Percentiles rank a stretch among this genome's conserved stretches.
These are phyloP conservation scores for Martes flavigula DNA, from an alignment of 2,797 vertebrate species.

Conservation along the genomic window DNA sequence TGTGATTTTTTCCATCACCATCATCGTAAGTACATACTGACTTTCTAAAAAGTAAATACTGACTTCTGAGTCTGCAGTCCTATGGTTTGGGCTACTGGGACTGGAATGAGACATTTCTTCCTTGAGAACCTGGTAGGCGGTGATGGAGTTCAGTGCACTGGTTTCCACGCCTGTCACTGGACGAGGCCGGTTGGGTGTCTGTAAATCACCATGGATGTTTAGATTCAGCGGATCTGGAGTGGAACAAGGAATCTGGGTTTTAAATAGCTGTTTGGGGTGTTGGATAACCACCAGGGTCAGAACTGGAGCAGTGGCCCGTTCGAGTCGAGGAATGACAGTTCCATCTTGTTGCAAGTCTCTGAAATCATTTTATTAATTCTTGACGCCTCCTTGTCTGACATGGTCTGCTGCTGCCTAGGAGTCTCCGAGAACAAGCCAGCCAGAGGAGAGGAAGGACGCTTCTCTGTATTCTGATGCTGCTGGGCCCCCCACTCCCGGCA, in stretches of 20 bases:
- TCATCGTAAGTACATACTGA: not conserved
- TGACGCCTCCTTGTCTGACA: not conserved
- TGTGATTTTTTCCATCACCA: not conserved
- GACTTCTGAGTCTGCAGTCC: not conserved
- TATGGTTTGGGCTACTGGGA: not conserved
- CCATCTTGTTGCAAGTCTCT: not conserved
- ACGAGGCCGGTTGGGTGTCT: not conserved
- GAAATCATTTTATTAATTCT: not conserved
- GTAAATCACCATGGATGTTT: not conserved
- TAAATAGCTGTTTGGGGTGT: not conserved
- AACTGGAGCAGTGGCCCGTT: not conserved
- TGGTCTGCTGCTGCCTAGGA: conserved; percentile 82
- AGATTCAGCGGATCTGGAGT: not conserved
- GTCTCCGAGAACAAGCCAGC: conserved; percentile 79
- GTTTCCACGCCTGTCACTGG: not conserved
- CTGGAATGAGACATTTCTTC: not conserved
- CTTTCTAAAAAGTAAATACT: not conserved
- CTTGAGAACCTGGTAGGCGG: not conserved
- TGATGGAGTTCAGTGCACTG: not conserved
- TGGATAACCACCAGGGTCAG: not conserved
- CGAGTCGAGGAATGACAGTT: not conserved
- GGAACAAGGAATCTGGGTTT: not conserved
- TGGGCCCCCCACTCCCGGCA: conserved; percentile 49
- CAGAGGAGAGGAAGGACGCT: conserved; percentile 69
- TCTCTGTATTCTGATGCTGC: conserved; percentile 70